Base-by-base conservation (phyloP, 2,888 invertebrate species). In the Eupithecia inturbata region DNA sequence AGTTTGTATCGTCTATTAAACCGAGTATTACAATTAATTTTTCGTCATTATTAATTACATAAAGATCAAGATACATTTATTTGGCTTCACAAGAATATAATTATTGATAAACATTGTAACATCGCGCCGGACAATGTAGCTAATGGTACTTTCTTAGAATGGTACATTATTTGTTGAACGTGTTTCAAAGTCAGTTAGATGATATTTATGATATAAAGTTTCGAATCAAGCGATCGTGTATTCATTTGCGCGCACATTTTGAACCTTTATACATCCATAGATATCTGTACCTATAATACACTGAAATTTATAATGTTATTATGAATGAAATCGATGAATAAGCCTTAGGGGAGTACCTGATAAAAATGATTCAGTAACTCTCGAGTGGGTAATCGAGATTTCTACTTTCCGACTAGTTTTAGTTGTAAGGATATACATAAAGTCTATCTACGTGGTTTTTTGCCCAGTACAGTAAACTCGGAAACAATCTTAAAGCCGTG, bases 401-500 rank as follows among this genome's bases (percentile, higher is more conserved):
- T 70, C 64, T 67, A 41, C n/a, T 66, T 66, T 41, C 66, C 5
- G 26, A 12, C 22, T 57, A 12, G 12, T 26, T 57, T 45, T 45
- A 41, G 41, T 41, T 36, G 1, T 14, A n/a, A n/a, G 45, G 19
- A n/a, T 9, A 9, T n/a, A n/a, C n/a, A 49, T 10, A 10, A 49
- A 49, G n/a, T 7, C 45, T 49, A 22, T 9, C 5, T 49, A n/a
- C 9, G 7, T 0, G 6, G 10, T 26, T 22, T 26, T 49, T n/a
- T 7, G 49, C 12, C 12, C 53, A 22, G 53, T 10, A 22, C 22
- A 3, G 5, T 22, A 22, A 12, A 53, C 3, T 22, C 72, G 72
- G 74, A 78, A 78, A 75, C 16, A 68, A 72, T 67, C n/a, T 53
- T 77, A 73, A 69, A 68, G 60, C 7, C 45, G 64, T 73, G 74